Conservation (phyloP, 2,888 invertebrate species). For the Catocala nupta region DNA sequence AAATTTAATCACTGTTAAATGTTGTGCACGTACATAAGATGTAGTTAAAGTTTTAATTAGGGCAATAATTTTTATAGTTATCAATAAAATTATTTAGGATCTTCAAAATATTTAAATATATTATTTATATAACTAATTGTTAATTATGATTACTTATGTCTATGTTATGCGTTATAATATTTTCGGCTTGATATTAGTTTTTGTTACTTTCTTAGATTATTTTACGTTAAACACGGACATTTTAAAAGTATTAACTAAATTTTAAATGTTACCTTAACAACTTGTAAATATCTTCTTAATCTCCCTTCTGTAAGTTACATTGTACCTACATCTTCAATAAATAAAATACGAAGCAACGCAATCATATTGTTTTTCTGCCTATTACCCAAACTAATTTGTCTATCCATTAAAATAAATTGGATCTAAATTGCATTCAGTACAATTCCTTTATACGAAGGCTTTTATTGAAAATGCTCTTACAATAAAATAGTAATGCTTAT, state of each 20-base stretch:
- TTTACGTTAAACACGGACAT: slow-evolving; percentile 48
- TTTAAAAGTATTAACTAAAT: slow-evolving; percentile 74
- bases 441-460: not conserved
- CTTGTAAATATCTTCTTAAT: slow-evolving; percentile 84
- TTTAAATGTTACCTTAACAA: slow-evolving; percentile 75
- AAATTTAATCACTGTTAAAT: slow-evolving; percentile 87
- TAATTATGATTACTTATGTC: slow-evolving; percentile 31
- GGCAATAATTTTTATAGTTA: slow-evolving; percentile 80
- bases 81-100: slow-evolving; percentile 50
- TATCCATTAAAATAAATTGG: slow-evolving; percentile 11
- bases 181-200: slow-evolving; percentile 32
- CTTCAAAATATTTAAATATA: slow-evolving; percentile 26
- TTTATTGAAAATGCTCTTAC: no score
- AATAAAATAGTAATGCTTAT: no score
- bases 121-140: slow-evolving; percentile 42
- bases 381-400: slow-evolving; percentile 3
- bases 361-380: slow-evolving; percentile 33
- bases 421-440: not conserved
- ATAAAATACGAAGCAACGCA: slow-evolving; percentile 65
- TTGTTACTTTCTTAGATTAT: slow-evolving; percentile 32
- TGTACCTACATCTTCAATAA: slow-evolving; percentile 84
- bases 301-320: slow-evolving; percentile 83
- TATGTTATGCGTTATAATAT: slow-evolving; percentile 26
- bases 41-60: slow-evolving; percentile 77
- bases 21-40: slow-evolving; percentile 84